These are phyloP conservation scores for Antheraea pernyi DNA, from an alignment of 1,140 invertebrate species.

Conservation along the genomic window DNA sequence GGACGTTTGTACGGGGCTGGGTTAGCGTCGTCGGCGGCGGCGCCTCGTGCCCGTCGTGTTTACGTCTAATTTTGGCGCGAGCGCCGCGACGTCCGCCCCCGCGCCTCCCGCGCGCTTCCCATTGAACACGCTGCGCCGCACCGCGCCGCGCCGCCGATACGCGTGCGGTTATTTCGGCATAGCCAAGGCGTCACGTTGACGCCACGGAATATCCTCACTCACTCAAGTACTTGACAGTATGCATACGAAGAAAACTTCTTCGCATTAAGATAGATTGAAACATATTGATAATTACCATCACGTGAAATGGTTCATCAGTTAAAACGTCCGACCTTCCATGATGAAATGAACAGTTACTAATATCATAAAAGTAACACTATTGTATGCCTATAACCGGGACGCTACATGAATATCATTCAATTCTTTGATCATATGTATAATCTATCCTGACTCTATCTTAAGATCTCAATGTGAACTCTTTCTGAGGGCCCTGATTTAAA, in stretches of 20 bases:
- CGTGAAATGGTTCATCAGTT: background rate
- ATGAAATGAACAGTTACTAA: no score
- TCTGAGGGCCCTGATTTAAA: no score
- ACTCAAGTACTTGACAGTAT: conserved; percentile 5
- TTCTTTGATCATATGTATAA: no score
- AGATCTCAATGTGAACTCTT: no score
- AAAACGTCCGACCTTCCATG: no score
- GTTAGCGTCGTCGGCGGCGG: conserved; percentile 44
- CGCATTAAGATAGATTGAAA: background rate
- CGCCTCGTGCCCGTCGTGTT: conserved; percentile 69
- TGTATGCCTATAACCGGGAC: no score
- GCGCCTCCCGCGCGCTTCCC: conserved; percentile 49
- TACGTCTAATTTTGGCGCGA: conserved; percentile 77
- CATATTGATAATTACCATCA: background rate
- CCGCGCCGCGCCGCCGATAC: conserved; percentile 27
- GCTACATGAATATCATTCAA: no score
- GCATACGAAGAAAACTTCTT: background rate
- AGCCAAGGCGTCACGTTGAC: conserved; percentile 44
- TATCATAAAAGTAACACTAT: no score
- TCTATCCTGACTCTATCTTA: no score
- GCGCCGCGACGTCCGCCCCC: conserved; percentile 62
- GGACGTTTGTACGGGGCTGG: conserved; percentile 22
- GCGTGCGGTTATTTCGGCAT: conserved; percentile 69
- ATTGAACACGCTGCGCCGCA: conserved; percentile 53
- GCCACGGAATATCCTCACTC: conserved; percentile 38